These are phyloP conservation scores for Diadophis punctatus DNA, from an alignment of 2,113 vertebrate genomes.

Conservation along the genomic window DNA sequence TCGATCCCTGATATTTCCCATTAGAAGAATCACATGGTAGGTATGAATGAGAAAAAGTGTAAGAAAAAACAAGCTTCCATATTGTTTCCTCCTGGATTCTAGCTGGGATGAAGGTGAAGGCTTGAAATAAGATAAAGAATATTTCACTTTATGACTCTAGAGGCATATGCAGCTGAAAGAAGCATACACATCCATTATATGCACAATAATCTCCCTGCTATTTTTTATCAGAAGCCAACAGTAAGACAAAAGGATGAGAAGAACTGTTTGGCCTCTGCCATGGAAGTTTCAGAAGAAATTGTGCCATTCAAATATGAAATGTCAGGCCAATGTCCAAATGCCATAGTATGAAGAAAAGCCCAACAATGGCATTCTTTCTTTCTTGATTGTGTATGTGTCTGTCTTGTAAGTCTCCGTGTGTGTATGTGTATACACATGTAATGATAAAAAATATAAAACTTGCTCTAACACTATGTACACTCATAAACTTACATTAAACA, in stretches of 20 bases:
- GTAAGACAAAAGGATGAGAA: background rate
- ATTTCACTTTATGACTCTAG: background rate
- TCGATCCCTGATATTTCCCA: background rate
- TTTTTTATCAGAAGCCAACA: background rate
- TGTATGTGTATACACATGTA: background rate
- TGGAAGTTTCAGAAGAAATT: background rate
- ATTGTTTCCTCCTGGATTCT: background rate
- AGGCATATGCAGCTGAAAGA: background rate
- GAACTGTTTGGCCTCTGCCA: background rate
- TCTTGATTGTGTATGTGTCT: background rate
- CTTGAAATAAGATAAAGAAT: background rate
- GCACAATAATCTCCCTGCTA: background rate
- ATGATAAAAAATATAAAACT: background rate
- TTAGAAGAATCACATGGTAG: background rate
- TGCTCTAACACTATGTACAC: no score
- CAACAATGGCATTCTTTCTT: background rate
- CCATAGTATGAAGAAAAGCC: background rate
- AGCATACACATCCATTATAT: background rate
- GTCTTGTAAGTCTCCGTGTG: background rate
- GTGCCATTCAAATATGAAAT: background rate
- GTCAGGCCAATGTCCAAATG: background rate
- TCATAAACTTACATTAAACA: background rate
- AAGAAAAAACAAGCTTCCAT: background rate
- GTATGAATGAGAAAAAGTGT: background rate
- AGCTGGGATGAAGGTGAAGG: background rate